phyloP scores from a whole-genome alignment of 64 coral and sea anemone genomes.

The Pocillopora damicornis region DNA sequence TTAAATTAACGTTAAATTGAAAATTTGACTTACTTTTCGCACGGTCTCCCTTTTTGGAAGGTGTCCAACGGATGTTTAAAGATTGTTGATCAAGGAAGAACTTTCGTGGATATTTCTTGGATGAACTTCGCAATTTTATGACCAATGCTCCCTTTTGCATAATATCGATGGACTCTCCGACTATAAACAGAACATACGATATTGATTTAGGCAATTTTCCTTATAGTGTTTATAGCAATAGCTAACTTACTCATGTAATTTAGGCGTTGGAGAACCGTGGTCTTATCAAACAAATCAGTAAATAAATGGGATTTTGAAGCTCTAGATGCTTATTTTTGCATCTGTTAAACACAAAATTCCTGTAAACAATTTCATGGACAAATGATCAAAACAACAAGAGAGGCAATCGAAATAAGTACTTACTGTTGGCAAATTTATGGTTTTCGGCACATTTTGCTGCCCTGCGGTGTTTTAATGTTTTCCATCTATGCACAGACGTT shows the following conservation, averaged over 20 bases:
- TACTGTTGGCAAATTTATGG: slow-evolving; percentile 85
- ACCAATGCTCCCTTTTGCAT: slow-evolving; percentile 71
- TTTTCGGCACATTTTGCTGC: slow-evolving; percentile 71
- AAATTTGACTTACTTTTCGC: slow-evolving; percentile 73
- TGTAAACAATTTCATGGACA: background rate
- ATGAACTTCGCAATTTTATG: slow-evolving; percentile 63
- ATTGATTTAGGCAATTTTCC: background rate
- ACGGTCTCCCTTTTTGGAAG: slow-evolving; percentile 76
- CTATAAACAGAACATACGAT: slow-evolving; percentile 35
- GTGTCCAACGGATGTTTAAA: slow-evolving; percentile 61
- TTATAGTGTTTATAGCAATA: background rate
- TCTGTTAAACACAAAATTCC: no score
- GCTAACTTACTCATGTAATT: background rate
- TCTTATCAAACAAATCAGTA: background rate
- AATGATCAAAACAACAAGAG: background rate
- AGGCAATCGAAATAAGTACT: slow-evolving; percentile 3
- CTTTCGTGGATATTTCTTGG: slow-evolving; percentile 69
- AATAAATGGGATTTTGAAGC: no score
- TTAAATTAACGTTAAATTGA: background rate
- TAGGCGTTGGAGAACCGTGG: background rate
- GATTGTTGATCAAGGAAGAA: slow-evolving; percentile 56
- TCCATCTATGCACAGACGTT: slow-evolving; percentile 58
- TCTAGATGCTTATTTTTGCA: no score
- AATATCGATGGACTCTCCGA: slow-evolving; percentile 58
- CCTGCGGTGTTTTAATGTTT: slow-evolving; percentile 31